These are phyloP conservation scores for Coleophora deauratella DNA, from an alignment of 2,888 invertebrate species.

Conservation along the genomic window DNA sequence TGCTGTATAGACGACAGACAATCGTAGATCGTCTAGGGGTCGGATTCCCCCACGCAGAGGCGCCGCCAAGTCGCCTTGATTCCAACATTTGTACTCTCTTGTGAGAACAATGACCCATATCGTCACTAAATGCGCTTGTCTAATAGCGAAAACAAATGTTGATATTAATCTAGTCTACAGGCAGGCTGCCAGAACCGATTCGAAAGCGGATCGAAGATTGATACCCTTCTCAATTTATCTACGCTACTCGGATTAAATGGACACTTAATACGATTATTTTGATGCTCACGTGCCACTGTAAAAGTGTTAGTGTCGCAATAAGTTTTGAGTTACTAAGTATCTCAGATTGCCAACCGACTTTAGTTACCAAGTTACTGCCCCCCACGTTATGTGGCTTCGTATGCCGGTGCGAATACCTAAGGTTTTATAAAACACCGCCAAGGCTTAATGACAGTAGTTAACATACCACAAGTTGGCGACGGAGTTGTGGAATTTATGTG, in stretches of 20 bases:
- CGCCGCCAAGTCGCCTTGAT: conserved; percentile 5
- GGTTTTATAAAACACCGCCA: neutral
- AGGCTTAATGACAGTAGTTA: conserved; percentile 3
- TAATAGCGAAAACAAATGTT: neutral
- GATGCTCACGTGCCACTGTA: no score
- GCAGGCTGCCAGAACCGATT: no score
- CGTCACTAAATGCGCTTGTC: neutral
- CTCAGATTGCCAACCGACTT: conserved; percentile 47
- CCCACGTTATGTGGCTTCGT: conserved; percentile 60
- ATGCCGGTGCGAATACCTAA: conserved; percentile 41
- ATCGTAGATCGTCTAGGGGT: no score
- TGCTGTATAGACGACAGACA: no score
- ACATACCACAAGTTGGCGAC: no score
- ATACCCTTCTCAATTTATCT: no score
- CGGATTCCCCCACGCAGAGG: conserved; percentile 25
- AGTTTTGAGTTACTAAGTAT: conserved; percentile 51
- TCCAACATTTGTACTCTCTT: neutral
- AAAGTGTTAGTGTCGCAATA: conserved; percentile 19
- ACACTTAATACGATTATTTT: no score
- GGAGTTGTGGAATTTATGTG: no score
- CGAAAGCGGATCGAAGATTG: no score
- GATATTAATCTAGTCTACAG: neutral
- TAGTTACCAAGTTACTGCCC: conserved; percentile 18
- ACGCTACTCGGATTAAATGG: no score
- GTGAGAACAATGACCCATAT: conserved; percentile 3